Conservation (phyloP, 1,140 invertebrate species). For the Pogonognathellus flavescens region DNA sequence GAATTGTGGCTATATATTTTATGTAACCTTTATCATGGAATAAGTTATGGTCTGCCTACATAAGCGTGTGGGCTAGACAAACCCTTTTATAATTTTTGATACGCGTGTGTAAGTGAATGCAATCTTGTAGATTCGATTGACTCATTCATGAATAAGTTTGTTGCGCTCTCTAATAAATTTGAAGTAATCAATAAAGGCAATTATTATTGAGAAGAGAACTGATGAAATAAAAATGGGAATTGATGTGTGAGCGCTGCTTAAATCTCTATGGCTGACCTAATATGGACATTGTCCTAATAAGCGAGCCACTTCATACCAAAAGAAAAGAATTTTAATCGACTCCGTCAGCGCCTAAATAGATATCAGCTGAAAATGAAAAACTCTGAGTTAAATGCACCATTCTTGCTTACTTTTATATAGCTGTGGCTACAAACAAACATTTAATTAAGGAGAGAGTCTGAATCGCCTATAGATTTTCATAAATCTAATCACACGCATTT, state of each 20-base stretch:
- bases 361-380: conserved; percentile 19
- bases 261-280: neutral
- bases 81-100: conserved; percentile 42
- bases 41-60: conserved; percentile 32
- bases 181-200: conserved; percentile 44
- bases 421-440: neutral
- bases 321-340: conserved; percentile 32
- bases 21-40: conserved; percentile 20
- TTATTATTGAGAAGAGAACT: conserved; percentile 40
- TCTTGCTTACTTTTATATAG: too few species aligned
- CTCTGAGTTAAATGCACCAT: conserved; percentile 6
- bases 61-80: conserved; percentile 1
- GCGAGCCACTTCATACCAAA: neutral
- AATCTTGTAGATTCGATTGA: conserved; percentile 5
- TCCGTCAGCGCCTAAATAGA: neutral
- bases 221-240: conserved; percentile 34
- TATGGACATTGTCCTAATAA: conserved; percentile 25
- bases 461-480: too few species aligned
- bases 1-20: too few species aligned
- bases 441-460: conserved; percentile 19
- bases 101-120: conserved; percentile 31
- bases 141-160: conserved; percentile 30
- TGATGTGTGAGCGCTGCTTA: conserved; percentile 22
- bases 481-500: too few species aligned
- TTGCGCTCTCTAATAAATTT: conserved; percentile 44